These are phyloP conservation scores for Dendrocopos noguchii DNA, from an alignment of 2,113 vertebrate genomes.

Conservation along the genomic window DNA sequence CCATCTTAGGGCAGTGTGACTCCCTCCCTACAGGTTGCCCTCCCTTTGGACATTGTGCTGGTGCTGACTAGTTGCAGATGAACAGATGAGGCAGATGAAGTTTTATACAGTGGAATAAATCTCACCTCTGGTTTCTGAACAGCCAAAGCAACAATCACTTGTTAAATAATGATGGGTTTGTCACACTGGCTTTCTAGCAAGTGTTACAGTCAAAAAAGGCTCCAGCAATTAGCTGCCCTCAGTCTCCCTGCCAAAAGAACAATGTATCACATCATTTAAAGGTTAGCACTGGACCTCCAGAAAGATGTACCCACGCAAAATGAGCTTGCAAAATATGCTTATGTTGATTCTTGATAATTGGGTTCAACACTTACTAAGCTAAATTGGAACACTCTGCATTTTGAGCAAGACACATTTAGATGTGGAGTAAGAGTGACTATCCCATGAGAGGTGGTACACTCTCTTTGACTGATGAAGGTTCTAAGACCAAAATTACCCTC, in stretches of 20 bases:
- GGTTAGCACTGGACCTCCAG: neutral
- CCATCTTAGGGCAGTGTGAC: accelerated
- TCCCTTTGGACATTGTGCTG: neutral
- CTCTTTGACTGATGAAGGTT: neutral
- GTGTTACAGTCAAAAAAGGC: neutral
- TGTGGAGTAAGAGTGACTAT: neutral
- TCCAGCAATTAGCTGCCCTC: neutral
- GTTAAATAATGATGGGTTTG: neutral
- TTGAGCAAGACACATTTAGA: neutral
- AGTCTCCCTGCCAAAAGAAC: neutral
- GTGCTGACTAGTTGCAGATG: neutral
- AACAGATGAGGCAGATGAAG: neutral
- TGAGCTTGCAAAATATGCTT: neutral
- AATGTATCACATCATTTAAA: neutral
- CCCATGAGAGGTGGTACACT: neutral
- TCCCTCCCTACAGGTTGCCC: neutral
- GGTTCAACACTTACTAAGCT: neutral
- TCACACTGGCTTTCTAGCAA: neutral
- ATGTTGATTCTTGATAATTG: neutral
- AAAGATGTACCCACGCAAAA: neutral
- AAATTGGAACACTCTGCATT: neutral
- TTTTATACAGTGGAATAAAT: neutral
- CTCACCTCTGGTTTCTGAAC: neutral
- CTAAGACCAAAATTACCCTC: neutral
- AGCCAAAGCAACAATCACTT: neutral